phyloP scores from a whole-genome alignment of 2,113 vertebrate species.

The Vulpes ferrilata region DNA sequence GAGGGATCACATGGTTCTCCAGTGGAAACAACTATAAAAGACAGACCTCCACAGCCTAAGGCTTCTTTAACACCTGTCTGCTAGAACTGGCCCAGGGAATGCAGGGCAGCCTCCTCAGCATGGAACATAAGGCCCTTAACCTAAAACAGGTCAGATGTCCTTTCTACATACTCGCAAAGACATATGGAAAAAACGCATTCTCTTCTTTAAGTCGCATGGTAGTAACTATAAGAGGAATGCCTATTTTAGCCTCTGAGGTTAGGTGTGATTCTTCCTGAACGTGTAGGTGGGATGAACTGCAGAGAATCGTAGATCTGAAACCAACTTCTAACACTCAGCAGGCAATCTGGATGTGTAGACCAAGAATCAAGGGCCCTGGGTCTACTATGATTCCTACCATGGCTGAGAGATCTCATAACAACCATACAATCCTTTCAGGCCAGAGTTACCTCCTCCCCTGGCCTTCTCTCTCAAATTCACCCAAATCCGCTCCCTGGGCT shows the following conservation, averaged over 20 bases:
- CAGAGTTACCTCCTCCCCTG: background rate
- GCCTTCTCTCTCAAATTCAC: background rate
- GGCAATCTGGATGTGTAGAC: background rate
- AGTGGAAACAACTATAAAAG: background rate
- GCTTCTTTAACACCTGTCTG: background rate
- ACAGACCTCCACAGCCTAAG: background rate
- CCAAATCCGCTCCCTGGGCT: background rate
- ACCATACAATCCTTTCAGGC: background rate
- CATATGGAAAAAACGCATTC: background rate
- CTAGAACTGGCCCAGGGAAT: background rate
- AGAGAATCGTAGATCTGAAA: background rate
- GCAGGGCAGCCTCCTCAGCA: background rate
- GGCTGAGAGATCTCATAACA: background rate
- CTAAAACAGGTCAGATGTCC: background rate
- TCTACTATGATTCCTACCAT: background rate
- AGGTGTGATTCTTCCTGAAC: background rate
- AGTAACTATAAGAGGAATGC: background rate
- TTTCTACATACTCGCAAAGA: background rate
- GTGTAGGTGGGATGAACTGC: rapidly evolving
- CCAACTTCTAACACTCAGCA: background rate
- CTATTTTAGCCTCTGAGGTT: background rate
- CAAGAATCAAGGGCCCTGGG: background rate
- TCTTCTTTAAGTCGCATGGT: background rate
- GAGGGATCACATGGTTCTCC: background rate
- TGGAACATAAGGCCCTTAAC: background rate